Evolutionary conservation across 2,797 vertebrate genomes (phyloP).

Genomic region (Pelochelys cantorii): DNA sequence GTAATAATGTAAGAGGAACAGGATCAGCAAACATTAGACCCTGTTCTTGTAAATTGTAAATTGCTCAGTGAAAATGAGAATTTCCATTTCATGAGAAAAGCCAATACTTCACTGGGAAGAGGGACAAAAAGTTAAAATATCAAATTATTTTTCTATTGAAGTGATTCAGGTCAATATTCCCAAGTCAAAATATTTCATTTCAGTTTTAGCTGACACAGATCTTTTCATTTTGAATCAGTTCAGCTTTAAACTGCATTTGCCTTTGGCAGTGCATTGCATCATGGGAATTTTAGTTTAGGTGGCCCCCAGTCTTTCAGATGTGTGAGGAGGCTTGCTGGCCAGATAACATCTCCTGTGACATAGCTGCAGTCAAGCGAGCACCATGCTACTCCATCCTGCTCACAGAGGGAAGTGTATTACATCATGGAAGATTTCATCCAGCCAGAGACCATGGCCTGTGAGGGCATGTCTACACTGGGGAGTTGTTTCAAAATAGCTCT

Average conservation of each 20-base stretch:
- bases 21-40: not conserved
- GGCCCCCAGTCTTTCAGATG: too few species aligned
- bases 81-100: not conserved
- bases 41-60: not conserved
- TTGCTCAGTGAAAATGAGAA: not conserved
- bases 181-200: not conserved
- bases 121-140: not conserved
- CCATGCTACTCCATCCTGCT: not conserved
- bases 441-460: not conserved
- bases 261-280: not conserved
- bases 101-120: not conserved
- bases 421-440: not conserved
- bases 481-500: too few species aligned
- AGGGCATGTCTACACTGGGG: too few species aligned
- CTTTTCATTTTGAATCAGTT: not conserved
- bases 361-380: not conserved
- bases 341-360: not conserved
- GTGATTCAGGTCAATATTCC: not conserved
- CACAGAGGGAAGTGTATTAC: not conserved
- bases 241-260: not conserved
- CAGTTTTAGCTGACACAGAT: not conserved
- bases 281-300: not conserved
- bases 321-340: not conserved
- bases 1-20: not conserved
- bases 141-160: not conserved